Conservation (phyloP, 1,140 invertebrate species). For the Drosophila funebris region DNA sequence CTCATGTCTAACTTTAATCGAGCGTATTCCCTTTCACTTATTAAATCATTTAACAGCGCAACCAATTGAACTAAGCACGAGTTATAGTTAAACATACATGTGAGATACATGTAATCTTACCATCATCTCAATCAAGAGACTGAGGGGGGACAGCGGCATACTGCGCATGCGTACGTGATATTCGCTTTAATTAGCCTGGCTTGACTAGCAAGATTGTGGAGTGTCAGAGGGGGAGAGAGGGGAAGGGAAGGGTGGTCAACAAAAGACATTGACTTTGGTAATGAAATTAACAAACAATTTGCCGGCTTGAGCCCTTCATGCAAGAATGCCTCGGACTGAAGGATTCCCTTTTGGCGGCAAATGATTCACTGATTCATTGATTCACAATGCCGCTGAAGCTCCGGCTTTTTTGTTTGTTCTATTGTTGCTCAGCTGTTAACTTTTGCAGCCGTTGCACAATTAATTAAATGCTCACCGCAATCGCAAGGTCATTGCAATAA, state of each 20-base stretch:
- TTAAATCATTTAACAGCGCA: constrained; percentile 31
- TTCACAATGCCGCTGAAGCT: neutral
- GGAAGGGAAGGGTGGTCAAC: neutral
- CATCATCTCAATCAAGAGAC: constrained; percentile 64
- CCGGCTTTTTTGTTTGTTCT: too few relatives aligned
- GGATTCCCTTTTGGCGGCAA: constrained; percentile 32
- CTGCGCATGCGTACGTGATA: constrained; percentile 62
- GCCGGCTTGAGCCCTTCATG: constrained; percentile 60
- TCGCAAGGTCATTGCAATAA: constrained; percentile 48
- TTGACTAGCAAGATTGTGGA: constrained; percentile 13
- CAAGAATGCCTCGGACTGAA: constrained; percentile 65
- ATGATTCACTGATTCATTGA: constrained; percentile 13
- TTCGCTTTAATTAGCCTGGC: constrained; percentile 59
- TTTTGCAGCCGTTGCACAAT: constrained; percentile 23
- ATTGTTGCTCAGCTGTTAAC: neutral
- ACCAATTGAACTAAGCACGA: constrained; percentile 11
- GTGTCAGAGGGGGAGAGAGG: constrained; percentile 25
- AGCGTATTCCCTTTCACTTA: constrained; percentile 65
- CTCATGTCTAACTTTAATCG: constrained; percentile 56
- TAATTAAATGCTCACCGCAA: constrained; percentile 45
- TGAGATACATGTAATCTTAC: constrained; percentile 35
- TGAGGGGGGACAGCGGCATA: constrained; percentile 16
- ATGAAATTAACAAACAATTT: constrained; percentile 47
- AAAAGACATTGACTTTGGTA: constrained; percentile 68
- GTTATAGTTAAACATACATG: neutral